Evolutionary conservation across 2,113 vertebrate species (phyloP).

Genomic region (Dipodomys stephensi): DNA sequence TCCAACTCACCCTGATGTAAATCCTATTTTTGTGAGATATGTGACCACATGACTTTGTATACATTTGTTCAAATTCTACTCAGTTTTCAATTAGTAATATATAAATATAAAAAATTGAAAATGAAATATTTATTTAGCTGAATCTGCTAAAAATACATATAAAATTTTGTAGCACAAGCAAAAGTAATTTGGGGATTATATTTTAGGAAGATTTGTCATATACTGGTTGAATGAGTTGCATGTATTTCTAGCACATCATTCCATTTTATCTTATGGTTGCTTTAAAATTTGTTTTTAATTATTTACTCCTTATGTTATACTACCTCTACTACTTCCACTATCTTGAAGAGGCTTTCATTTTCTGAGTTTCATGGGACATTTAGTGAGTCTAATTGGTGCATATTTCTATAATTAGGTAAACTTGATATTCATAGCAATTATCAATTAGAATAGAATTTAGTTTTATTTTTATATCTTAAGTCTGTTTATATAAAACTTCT

Average conservation of each 20-base stretch:
- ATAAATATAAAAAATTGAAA: neutral
- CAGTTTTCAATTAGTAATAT: neutral
- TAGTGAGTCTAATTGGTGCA: neutral
- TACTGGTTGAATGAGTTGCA: neutral
- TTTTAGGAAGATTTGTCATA: constrained; percentile 52
- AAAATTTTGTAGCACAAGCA: neutral
- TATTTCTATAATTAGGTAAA: constrained; percentile 9
- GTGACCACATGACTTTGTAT: neutral
- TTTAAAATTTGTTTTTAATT: neutral
- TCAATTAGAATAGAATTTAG: neutral
- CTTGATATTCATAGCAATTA: neutral
- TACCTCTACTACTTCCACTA: neutral
- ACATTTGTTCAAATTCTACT: neutral
- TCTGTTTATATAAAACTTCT: neutral
- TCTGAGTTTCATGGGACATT: neutral
- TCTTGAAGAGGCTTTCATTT: neutral
- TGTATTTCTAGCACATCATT: neutral
- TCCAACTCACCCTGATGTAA: neutral
- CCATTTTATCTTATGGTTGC: neutral
- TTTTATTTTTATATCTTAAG: constrained; percentile 3
- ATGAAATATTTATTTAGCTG: neutral
- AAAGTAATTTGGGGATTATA: neutral
- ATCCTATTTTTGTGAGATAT: neutral
- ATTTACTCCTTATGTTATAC: neutral
- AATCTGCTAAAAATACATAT: neutral